Evolutionary conservation across 2,113 vertebrate genomes (phyloP), one percentile per base, ranked within the genome.

Genomic region (Saccopteryx bilineata): DNA sequence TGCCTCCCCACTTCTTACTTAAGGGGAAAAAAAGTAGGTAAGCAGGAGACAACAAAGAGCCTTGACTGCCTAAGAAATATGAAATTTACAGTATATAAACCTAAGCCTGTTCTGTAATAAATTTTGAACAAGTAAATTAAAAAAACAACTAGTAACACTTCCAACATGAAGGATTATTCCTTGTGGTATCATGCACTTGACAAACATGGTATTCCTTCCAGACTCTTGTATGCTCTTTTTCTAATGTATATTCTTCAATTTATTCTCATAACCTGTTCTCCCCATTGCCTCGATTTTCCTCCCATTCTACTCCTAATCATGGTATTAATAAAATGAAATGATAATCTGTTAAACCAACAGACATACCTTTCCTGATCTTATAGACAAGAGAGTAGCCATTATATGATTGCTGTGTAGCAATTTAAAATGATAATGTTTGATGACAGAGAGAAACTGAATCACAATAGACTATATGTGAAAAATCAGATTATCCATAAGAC

Each of bases 81-180:
- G 39, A 17, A 60, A 87, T 81, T 82, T 82, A n/a, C 56, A 87
- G 88, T 48, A 72, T 39, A 92, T 21, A 96, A 84, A 75, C 39
- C 9, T 58, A 91, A 92, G 14, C 8, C 54, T 63, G 12, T 79
- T 88, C 92, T 96, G n/a, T 52, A 68, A 39, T 23, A 87, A 74
- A 18, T 56, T 63, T 56, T 58, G 78, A 93, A 78, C 5, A 63
- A 87, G n/a, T 61, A 88, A 46, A 39, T 39, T 39, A 39, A 39
- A 39, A 39, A 3, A 39, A 75, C 26, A 46, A 46, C 8, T 14
- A 39, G 13, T n/a, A 76, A 54, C 11, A 74, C 9, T 92, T 88
- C 15, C 14, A 71, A 48, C 12, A 84, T 79, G 9, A 92, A 78
- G 52, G 60, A 66, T 26, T 91, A 33, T 71, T 72, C n/a, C 5